These are phyloP conservation scores for Drosophila mimica DNA, from an alignment of 2,888 invertebrate genomes.

Conservation along the genomic window DNA sequence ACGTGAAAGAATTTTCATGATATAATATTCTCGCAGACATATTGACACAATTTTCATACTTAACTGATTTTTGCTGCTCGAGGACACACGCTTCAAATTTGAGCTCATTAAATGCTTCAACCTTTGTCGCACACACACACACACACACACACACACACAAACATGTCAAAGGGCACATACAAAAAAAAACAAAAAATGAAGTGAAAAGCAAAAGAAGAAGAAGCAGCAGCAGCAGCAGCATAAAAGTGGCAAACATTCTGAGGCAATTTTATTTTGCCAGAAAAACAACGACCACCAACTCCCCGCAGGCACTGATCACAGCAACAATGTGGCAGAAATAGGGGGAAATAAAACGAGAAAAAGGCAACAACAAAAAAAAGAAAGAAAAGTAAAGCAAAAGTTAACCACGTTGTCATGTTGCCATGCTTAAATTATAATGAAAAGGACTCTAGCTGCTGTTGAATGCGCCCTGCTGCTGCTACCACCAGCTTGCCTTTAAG, in stretches of 20 bases:
- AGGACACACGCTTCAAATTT: constrained; percentile 68
- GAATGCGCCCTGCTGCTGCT: constrained; percentile 50
- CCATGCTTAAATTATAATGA: constrained; percentile 82
- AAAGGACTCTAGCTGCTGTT: constrained; percentile 71
- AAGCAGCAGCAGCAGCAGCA: constrained; percentile 4
- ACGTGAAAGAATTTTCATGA: constrained; percentile 12
- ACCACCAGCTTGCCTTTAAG: constrained; percentile 44
- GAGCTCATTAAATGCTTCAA: constrained; percentile 74
- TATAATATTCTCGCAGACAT: constrained; percentile 9
- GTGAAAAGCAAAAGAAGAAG: constrained; percentile 1
- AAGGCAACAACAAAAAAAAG: constrained; percentile 9
- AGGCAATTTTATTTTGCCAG: constrained; percentile 70
- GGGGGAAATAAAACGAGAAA: constrained; percentile 3
- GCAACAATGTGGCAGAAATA: constrained; percentile 57
- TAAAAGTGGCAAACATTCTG: constrained; percentile 71
- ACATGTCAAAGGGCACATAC: constrained; percentile 63
- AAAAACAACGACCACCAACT: constrained; percentile 37
- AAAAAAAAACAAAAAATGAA: constrained; percentile 7
- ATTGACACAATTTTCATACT: constrained; percentile 38
- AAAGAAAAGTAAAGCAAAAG: constrained; percentile 72
- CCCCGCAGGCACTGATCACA: constrained; percentile 67
- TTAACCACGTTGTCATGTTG: constrained; percentile 82
- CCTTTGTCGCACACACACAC: constrained; percentile 52
- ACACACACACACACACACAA: constrained; percentile 22
- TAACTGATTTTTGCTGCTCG: constrained; percentile 43